Conservation (phyloP, 2,797 vertebrate genomes). For the Enteromius radiatus region DNA sequence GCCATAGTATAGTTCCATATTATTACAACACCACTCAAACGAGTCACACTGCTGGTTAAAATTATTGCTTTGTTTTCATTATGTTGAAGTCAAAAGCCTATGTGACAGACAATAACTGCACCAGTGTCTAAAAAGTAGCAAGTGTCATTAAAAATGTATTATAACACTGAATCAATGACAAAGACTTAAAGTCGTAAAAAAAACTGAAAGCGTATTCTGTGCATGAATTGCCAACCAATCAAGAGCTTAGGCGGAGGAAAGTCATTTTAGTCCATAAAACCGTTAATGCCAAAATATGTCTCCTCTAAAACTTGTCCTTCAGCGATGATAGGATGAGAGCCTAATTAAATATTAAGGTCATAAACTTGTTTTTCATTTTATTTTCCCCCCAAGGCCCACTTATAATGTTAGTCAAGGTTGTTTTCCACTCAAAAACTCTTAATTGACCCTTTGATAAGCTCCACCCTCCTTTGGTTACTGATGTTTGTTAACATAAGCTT, state of each 20-base stretch:
- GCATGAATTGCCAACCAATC: constrained; percentile 41
- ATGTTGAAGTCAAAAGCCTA: background rate
- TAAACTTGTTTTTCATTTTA: background rate
- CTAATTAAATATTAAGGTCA: constrained; percentile 29
- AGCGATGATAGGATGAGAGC: background rate
- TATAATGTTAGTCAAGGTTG: constrained; percentile 19
- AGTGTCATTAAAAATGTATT: background rate
- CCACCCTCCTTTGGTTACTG: background rate
- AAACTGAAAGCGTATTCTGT: background rate
- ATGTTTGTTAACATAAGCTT: background rate
- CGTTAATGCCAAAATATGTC: constrained; percentile 1
- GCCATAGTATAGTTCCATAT: background rate
- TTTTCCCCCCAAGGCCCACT: background rate
- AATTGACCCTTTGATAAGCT: background rate
- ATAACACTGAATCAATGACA: constrained; percentile 9
- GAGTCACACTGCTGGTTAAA: background rate
- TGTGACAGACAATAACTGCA: background rate
- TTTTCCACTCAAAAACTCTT: constrained; percentile 1
- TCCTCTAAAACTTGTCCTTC: constrained; percentile 9
- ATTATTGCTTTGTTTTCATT: constrained; percentile 1
- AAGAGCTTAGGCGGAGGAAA: constrained; percentile 36
- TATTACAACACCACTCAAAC: constrained; percentile 2
- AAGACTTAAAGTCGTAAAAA: constrained; percentile 27
- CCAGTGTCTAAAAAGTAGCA: constrained; percentile 1
- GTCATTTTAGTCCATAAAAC: constrained; percentile 27